Base-by-base conservation (phyloP, 2,113 vertebrate genomes). In the Tringa solitaria region DNA sequence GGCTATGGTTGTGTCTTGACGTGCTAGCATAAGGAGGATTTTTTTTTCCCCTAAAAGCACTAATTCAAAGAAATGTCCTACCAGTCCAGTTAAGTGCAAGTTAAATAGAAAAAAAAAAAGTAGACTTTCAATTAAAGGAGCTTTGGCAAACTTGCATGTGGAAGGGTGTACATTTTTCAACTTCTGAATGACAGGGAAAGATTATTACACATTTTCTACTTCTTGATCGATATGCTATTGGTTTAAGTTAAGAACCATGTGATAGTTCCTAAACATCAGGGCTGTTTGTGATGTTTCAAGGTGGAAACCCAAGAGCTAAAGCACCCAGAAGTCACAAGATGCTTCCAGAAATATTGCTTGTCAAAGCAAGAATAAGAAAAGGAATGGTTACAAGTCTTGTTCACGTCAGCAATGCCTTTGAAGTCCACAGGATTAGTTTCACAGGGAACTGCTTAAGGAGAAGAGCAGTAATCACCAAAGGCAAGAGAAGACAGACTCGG, bases 401-500 rank as follows among this genome's bases (percentile, higher is more conserved):
- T 87, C 45, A 0, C 0, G 28, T 81, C 84, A 91, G 50, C 30
- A 87, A 64, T 9, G 77, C 35, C 90, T 94, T 77, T 91, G 90
- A 95, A 95, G 90, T 65, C 53, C 73, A 69, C 19, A 35, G 41
- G 81, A 89, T 81, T 73, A n/a, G 83, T 73, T 93, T 89, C 76
- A 80, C 19, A 17, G 8, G 32, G 48, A 72, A 59, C 32, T 41
- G 48, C 59, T 90, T 22, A 26, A 57, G 37, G 26, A 68, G 30
- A 1, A 12, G 53, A 68, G 16, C 0, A 60, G 45, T 27, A 73
- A 84, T 73, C 73, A 65, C 48, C 35, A 18, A 51, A 89, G 76
- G 64, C 26, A 57, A 86, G 48, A 73, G 13, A 24, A 51, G 50
- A 35, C 22, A 95, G 67, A 32, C 22, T 43, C 11, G 4, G 27